phyloP scores from a whole-genome alignment of 2,888 invertebrate genomes.

The Neoascia interrupta region DNA sequence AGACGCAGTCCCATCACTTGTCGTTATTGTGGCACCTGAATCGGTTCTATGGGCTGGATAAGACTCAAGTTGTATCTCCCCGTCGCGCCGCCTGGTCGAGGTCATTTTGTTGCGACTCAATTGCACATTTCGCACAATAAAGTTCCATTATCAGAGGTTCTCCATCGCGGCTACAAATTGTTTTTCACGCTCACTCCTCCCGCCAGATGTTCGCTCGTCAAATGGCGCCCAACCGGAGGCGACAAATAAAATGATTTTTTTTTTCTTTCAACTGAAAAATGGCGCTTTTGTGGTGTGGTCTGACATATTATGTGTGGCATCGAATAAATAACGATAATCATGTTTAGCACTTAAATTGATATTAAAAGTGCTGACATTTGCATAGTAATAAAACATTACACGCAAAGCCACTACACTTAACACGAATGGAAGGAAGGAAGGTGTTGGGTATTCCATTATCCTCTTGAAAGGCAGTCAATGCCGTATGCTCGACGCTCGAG shows the following conservation, averaged over 20 bases:
- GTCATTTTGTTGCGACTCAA: slow-evolving; percentile 29
- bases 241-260: background rate
- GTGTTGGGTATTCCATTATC: slow-evolving; percentile 6
- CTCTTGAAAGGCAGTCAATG: slow-evolving; percentile 29
- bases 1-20: too few relatives aligned
- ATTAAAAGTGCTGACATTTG: slow-evolving; percentile 55
- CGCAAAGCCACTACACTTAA: slow-evolving; percentile 31
- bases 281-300: slow-evolving; percentile 1
- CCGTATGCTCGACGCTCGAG: slow-evolving; percentile 29
- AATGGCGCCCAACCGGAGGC: too few relatives aligned
- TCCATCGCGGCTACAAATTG: slow-evolving; percentile 54
- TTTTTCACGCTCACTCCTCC: slow-evolving; percentile 47
- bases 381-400: slow-evolving; percentile 48
- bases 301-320: slow-evolving; percentile 26
- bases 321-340: slow-evolving; percentile 43
- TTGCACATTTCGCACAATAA: slow-evolving; percentile 42
- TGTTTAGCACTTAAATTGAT: slow-evolving; percentile 45
- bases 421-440: background rate
- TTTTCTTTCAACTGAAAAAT: slow-evolving; percentile 5
- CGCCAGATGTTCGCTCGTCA: background rate
- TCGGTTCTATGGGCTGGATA: slow-evolving; percentile 9
- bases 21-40: slow-evolving; percentile 26
- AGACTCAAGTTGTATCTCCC: slow-evolving; percentile 15
- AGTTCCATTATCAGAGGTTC: slow-evolving; percentile 43
- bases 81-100: background rate